Evolutionary conservation across 2,797 vertebrate genomes (phyloP).

Genomic region (Danio choprae): DNA sequence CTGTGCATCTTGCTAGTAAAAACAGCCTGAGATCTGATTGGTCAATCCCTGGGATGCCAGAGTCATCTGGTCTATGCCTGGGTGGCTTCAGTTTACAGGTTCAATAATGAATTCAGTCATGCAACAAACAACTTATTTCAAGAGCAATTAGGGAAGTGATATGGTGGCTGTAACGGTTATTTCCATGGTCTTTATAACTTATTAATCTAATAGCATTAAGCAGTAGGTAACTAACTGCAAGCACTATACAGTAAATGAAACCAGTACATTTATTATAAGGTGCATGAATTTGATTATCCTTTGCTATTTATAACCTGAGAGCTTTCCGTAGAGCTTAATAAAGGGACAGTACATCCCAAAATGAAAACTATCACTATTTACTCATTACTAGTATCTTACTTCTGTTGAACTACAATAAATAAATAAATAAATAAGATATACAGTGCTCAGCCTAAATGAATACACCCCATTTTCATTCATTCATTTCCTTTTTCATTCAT

Average conservation of each 20-base stretch:
- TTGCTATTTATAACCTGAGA: background rate
- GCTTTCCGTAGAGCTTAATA: background rate
- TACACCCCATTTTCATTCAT: too few species aligned
- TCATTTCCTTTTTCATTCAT: too few species aligned
- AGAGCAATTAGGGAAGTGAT: background rate
- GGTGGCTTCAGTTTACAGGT: constrained; percentile 22
- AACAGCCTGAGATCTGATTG: constrained; percentile 67
- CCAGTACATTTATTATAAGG: background rate
- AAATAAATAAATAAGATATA: too few species aligned
- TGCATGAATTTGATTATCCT: background rate
- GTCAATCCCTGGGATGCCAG: constrained; percentile 50
- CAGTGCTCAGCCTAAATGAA: too few species aligned
- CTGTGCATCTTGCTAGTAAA: constrained; percentile 56
- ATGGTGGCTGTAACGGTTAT: constrained; percentile 22
- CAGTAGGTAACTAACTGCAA: background rate
- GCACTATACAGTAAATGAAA: background rate
- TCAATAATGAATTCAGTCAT: constrained; percentile 20
- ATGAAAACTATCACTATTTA: too few species aligned
- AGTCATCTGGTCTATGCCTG: constrained; percentile 30
- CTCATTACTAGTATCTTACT: too few species aligned
- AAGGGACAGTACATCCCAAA: too few species aligned
- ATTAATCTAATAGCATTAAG: background rate
- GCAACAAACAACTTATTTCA: constrained; percentile 27
- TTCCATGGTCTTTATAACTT: constrained; percentile 5
- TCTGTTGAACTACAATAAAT: too few species aligned